A percentile compares a stretch with the other conserved stretches of the same genome.
phyloP scores from a whole-genome alignment of 1,140 invertebrate species.

The Melanaphis sacchari region DNA sequence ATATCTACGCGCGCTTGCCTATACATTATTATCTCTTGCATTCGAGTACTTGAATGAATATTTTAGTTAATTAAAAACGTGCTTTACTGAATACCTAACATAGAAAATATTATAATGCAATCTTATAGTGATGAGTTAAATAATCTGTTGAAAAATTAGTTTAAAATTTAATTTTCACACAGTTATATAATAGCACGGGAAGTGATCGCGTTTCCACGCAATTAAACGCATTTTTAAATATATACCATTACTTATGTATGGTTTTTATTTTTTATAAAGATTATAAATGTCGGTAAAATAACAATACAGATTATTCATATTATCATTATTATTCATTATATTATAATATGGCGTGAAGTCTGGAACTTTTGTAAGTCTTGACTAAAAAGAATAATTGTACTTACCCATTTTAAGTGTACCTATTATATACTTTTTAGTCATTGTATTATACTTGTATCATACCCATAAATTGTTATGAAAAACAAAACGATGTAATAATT shows the following conservation, averaged over 20 bases:
- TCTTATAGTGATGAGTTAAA: background rate
- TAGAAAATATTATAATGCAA: background rate
- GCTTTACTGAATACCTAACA: background rate
- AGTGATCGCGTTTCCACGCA: background rate
- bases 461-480: background rate
- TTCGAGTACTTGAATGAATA: background rate
- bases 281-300: background rate
- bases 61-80: constrained; percentile 9
- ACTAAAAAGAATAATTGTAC: background rate
- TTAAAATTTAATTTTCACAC: background rate
- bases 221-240: constrained; percentile 15
- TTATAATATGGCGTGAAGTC: background rate
- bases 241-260: background rate
- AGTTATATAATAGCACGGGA: background rate
- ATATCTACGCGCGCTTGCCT: background rate
- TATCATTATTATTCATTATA: background rate
- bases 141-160: background rate
- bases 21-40: background rate
- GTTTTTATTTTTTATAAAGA: background rate
- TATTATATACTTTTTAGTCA: background rate
- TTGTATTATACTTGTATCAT: background rate
- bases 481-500: background rate
- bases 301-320: background rate
- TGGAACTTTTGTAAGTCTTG: background rate
- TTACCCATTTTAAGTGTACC: background rate